These are phyloP conservation scores for Odontophorus gujanensis DNA, from an alignment of 2,113 vertebrate species.

Conservation along the genomic window DNA sequence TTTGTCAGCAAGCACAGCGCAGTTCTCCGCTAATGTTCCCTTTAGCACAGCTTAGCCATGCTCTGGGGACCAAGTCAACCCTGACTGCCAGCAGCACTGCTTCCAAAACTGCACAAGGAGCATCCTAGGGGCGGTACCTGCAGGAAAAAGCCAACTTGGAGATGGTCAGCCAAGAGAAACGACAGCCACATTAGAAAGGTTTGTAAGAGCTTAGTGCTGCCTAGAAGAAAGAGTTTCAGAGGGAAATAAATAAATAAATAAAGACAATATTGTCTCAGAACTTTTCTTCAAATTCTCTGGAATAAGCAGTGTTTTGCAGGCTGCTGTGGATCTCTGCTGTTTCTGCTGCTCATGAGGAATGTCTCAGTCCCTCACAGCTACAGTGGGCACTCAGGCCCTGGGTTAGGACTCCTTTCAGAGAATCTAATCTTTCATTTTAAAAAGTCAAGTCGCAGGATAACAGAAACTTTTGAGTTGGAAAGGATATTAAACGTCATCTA, in stretches of 20 bases:
- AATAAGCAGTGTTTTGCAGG: not conserved
- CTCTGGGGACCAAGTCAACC: not conserved
- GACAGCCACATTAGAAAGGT: not conserved
- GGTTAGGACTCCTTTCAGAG: not conserved
- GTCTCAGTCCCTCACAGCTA: not conserved
- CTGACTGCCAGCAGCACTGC: not conserved
- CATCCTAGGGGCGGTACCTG: not conserved
- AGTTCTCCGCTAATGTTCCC: not conserved
- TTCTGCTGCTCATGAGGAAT: not conserved
- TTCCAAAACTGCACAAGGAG: not conserved
- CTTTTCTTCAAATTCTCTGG: not conserved
- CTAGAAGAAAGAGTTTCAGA: not conserved
- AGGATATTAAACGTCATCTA: no score
- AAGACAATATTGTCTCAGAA: not conserved
- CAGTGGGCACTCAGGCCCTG: not conserved
- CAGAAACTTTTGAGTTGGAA: no score
- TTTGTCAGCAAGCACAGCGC: slow-evolving; percentile 16
- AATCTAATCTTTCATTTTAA: no score
- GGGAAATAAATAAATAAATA: no score
- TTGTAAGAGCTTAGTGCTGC: not conserved
- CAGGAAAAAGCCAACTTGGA: not conserved
- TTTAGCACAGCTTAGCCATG: not conserved
- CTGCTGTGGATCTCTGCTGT: not conserved
- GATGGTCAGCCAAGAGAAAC: not conserved
- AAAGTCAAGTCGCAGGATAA: no score